Evolutionary conservation across 2,797 vertebrate species (phyloP), one percentile per base, ranked within the genome.

Genomic region (Chaetodon trifasciatus): DNA sequence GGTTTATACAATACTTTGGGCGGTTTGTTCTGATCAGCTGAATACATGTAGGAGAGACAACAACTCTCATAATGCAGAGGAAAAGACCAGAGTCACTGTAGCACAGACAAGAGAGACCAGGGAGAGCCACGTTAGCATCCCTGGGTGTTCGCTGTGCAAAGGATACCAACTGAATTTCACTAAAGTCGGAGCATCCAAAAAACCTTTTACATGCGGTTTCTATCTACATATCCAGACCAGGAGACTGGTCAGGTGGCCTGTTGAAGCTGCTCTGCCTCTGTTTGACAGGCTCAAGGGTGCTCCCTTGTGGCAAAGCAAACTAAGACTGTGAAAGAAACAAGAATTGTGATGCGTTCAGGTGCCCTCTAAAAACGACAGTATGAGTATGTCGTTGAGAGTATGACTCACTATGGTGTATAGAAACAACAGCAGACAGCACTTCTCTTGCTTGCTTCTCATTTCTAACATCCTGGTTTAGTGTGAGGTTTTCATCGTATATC

Each of bases 21-120:
- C 17, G 58, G 24, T 69, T 76, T 97, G 96, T 97, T 76, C 96
- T 96, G 35, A 56, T 74, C 50, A 64, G 8, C 58, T 73, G 70
- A 73, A 62, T 74, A 56, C 71, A 55, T 52, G 58, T 52, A 63
- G n/a, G 37, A 44, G 50, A 64, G 50, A 35, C 49, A 3, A 4
- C 46, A n/a, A 0, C 81, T 94, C 95, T 94, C 95, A 81, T 84
- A 95, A 96, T 92, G 96, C 95, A 97, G 96, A 97, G 96, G 95
- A 93, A 95, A 95, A 96, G 94, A 67, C 91, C 95, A 97, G 94
- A 65, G 47, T 79, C 94, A 92, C 76, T 96, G 69, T 96, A 88
- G 96, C 96, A 97, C 96, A 97, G 94, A 86, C 50, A 35, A 24
- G 1, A 37, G 21, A 17, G 61, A 47, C 49, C 71, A 74, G 61